Evolutionary conservation across 1,140 invertebrate species (phyloP).

Genomic region (Apis cerana): DNA sequence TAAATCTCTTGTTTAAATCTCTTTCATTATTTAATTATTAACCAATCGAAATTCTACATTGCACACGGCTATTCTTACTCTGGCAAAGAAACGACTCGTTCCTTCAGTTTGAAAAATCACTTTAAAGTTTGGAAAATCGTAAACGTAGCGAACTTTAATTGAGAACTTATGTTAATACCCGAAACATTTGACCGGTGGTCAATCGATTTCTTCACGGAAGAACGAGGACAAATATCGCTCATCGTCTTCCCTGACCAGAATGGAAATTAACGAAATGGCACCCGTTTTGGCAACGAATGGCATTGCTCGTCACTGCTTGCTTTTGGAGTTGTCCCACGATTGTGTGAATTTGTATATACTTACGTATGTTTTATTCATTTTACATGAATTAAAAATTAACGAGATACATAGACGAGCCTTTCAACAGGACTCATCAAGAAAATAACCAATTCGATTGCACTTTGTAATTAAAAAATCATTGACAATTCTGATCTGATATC

Average conservation of each 20-base stretch:
- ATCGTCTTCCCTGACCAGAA: constrained; percentile 3
- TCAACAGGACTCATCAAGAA: neutral
- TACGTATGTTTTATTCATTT: constrained; percentile 7
- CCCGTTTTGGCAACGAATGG: constrained; percentile 48
- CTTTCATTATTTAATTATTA: neutral
- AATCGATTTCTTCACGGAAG: neutral
- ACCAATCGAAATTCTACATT: neutral
- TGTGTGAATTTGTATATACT: neutral
- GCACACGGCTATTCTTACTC: constrained; percentile 7
- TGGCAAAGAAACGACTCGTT: neutral
- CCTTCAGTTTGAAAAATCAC: neutral
- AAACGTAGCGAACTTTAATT: neutral
- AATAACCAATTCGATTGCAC: neutral
- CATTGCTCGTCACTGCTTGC: constrained; percentile 41
- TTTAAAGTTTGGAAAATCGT: neutral
- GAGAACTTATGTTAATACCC: neutral
- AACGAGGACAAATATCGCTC: neutral
- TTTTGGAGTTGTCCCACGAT: constrained; percentile 47
- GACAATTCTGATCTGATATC: neutral
- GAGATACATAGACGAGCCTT: neutral
- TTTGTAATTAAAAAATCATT: neutral
- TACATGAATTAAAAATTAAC: neutral
- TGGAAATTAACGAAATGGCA: constrained; percentile 13
- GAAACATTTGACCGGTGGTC: constrained; percentile 12
- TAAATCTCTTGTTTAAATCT: neutral